Percentiles rank a stretch among this genome's conserved stretches.
Conservation (phyloP, 2,797 vertebrate genomes). For the Limosa lapponica region DNA sequence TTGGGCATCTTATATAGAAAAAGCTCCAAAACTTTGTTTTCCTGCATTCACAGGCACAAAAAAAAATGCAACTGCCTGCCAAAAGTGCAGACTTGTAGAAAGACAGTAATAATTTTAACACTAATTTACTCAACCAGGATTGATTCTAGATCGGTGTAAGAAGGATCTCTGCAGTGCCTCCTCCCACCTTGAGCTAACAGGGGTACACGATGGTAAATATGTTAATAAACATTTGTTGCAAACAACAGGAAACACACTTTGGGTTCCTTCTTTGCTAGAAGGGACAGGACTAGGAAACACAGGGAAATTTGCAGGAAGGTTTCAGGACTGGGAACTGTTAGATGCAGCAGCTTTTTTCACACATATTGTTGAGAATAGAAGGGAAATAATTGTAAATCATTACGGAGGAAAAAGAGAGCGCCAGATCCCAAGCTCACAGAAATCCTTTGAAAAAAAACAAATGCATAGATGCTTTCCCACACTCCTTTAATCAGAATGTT, state of each 20-base stretch:
- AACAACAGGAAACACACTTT: accelerated
- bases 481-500: conserved; percentile 1
- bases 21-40: background rate
- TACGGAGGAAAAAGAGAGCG: accelerated
- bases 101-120: background rate
- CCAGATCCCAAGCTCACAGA: background rate
- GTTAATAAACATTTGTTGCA: background rate
- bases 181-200: background rate
- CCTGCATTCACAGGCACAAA: background rate
- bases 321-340: background rate
- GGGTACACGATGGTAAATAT: accelerated
- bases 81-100: background rate
- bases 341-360: background rate
- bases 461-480: conserved; percentile 18
- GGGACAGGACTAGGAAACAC: background rate
- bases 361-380: background rate
- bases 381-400: background rate
- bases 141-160: background rate
- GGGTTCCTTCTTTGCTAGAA: background rate
- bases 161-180: background rate
- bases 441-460: background rate
- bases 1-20: accelerated
- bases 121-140: background rate
- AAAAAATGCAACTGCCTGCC: background rate
- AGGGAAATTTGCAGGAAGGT: background rate